Evolutionary conservation across 2,888 invertebrate genomes (phyloP).

Genomic region (Chydorus sphaericus): DNA sequence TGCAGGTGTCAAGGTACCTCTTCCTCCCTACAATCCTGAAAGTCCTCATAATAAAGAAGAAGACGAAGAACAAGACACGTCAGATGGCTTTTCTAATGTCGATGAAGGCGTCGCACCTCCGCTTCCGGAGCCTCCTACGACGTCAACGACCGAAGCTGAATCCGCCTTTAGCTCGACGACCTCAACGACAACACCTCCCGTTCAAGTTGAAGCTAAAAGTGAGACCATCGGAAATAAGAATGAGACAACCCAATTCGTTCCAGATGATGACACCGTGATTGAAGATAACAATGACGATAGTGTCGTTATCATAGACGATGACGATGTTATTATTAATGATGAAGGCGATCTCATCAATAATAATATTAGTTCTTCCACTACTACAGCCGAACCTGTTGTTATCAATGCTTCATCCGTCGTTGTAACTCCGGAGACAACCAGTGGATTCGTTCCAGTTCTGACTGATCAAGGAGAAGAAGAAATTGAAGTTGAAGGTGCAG

Average conservation of each 20-base stretch:
- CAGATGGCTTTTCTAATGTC: too few relatives aligned
- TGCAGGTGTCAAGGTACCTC: too few relatives aligned
- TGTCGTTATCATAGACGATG: too few relatives aligned
- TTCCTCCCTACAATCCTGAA: too few relatives aligned
- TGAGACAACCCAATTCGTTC: neutral
- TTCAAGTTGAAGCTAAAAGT: neutral
- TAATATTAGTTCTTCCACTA: too few relatives aligned
- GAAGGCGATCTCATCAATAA: too few relatives aligned
- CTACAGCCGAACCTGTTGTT: conserved; percentile 1
- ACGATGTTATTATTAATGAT: too few relatives aligned
- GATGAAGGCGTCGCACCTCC: too few relatives aligned
- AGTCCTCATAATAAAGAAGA: too few relatives aligned
- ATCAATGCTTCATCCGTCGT: too few relatives aligned
- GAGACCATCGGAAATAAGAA: neutral
- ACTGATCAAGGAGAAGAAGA: neutral
- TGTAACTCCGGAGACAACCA: neutral
- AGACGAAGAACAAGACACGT: too few relatives aligned
- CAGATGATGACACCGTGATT: neutral
- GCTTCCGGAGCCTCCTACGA: neutral
- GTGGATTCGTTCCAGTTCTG: neutral
- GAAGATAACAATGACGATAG: too few relatives aligned
- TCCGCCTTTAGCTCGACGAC: neutral
- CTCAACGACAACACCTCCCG: neutral
- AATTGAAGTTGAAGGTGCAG: neutral
- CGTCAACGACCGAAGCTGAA: neutral